Conservation (phyloP, 2,888 invertebrate genomes). For the Eupithecia subumbrata region DNA sequence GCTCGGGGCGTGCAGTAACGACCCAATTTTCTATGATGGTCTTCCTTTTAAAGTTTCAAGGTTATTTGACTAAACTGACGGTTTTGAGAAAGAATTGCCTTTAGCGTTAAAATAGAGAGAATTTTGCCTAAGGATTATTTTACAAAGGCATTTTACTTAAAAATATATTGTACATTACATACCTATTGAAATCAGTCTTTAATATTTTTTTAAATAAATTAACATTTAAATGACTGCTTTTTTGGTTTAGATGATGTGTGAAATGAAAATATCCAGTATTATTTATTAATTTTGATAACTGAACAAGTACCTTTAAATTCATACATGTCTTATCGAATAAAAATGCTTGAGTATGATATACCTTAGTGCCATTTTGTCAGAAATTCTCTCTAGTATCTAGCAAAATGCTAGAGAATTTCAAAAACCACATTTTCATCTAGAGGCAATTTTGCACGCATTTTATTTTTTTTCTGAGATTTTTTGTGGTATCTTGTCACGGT, state of each 20-base stretch:
- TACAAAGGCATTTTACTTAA: not conserved
- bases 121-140: not conserved
- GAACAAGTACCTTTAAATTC: not conserved
- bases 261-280: not conserved
- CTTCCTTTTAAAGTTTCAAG: conserved; percentile 13
- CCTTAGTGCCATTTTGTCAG: not conserved
- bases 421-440: conserved; percentile 57
- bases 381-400: not conserved
- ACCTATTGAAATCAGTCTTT: not conserved
- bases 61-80: conserved; percentile 1
- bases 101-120: not conserved
- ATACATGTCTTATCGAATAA: not conserved
- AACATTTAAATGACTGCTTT: not conserved
- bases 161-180: not conserved
- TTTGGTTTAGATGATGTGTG: not conserved
- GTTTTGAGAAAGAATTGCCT: not conserved
- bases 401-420: not conserved
- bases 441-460: conserved; percentile 65
- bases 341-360: not conserved
- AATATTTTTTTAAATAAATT: not conserved
- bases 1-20: conserved; percentile 36
- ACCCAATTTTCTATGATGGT: conserved; percentile 39
- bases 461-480: conserved; percentile 39
- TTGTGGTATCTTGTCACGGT: conserved; percentile 57
- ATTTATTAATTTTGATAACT: not conserved